A percentile compares a stretch with the other conserved stretches of the same genome.
phyloP scores from a whole-genome alignment of 2,113 vertebrate genomes.

The Scopus umbretta region DNA sequence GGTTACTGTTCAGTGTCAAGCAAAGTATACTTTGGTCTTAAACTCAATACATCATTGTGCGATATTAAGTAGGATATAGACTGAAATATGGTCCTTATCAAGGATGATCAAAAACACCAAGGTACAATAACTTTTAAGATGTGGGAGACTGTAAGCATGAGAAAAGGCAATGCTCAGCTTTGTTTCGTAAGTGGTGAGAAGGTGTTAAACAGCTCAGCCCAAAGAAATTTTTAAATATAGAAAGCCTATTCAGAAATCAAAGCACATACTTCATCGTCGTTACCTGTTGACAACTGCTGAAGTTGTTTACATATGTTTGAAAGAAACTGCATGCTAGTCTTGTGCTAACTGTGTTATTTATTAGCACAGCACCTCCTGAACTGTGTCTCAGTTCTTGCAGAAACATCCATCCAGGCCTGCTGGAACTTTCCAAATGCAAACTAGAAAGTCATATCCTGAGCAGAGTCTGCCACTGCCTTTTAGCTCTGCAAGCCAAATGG shows the following conservation, averaged over 20 bases:
- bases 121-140: background rate
- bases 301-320: background rate
- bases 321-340: background rate
- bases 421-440: background rate
- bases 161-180: background rate
- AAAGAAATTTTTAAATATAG: background rate
- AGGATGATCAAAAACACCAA: background rate
- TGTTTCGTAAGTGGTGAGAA: background rate
- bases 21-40: background rate
- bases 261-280: background rate
- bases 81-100: background rate
- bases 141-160: background rate
- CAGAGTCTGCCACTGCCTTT: background rate
- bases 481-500: background rate
- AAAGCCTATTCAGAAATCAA: background rate
- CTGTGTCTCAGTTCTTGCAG: background rate
- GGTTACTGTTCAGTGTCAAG: background rate
- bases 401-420: background rate
- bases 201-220: background rate
- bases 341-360: background rate
- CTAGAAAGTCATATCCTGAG: background rate
- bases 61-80: background rate
- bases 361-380: background rate
- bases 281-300: background rate
- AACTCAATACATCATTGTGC: background rate